These are phyloP conservation scores for Puffinus mauretanicus DNA, from an alignment of 2,113 vertebrate species.

Conservation along the genomic window DNA sequence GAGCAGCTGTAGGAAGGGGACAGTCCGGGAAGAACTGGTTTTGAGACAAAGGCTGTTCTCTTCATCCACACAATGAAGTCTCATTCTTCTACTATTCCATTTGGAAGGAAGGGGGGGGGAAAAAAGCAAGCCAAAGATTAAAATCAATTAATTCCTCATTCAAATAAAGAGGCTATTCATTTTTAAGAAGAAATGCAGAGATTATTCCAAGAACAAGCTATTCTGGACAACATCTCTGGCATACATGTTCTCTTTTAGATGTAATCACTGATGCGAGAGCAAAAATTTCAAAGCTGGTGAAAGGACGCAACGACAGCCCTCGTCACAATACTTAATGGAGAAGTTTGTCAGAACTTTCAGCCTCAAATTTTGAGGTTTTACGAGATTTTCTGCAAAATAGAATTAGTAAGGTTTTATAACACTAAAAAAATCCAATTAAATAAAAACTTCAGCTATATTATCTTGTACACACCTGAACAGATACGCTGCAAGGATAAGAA, in stretches of 20 bases:
- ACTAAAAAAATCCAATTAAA: not conserved
- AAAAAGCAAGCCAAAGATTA: not conserved
- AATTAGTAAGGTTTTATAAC: not conserved
- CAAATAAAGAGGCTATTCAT: slow-evolving; percentile 25
- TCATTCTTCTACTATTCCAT: not conserved
- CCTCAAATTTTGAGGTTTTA: not conserved
- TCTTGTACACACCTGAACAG: not conserved
- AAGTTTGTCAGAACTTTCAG: not conserved
- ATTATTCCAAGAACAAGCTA: slow-evolving; percentile 37
- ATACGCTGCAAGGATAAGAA: not conserved
- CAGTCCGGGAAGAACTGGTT: not conserved
- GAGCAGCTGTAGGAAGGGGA: not conserved
- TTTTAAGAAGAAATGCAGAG: slow-evolving; percentile 4
- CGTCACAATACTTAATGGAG: not conserved
- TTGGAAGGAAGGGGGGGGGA: no score
- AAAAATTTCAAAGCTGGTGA: not conserved
- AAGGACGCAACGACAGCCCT: not conserved
- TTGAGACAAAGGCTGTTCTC: slow-evolving; percentile 36
- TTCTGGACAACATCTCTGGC: not conserved
- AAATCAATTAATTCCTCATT: not conserved
- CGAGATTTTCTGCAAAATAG: not conserved
- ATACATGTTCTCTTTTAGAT: not conserved
- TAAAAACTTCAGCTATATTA: not conserved
- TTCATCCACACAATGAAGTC: not conserved
- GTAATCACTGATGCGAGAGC: not conserved